phyloP scores from a whole-genome alignment of 2,113 vertebrate species.

The Rhinopomastus cyanomelas region DNA sequence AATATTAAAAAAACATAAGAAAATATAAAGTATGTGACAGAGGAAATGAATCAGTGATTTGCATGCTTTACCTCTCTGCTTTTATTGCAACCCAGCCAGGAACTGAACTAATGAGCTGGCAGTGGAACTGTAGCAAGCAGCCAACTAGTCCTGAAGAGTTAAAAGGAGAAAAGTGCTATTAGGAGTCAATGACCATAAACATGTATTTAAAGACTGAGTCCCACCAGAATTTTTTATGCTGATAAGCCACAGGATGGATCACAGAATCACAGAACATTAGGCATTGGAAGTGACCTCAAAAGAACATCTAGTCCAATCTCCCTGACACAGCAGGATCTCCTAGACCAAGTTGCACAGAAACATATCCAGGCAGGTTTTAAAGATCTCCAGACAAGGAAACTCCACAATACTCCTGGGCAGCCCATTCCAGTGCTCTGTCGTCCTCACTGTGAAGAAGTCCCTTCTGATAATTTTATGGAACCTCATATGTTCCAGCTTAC shows the following conservation, averaged over 20 bases:
- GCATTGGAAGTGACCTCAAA: too few species aligned
- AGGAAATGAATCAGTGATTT: background rate
- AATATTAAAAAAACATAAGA: background rate
- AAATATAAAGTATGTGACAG: background rate
- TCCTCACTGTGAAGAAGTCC: too few species aligned
- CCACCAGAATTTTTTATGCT: background rate
- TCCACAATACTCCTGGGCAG: too few species aligned
- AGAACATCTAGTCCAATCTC: too few species aligned
- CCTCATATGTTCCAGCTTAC: too few species aligned
- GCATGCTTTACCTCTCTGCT: background rate
- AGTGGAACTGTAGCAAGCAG: background rate
- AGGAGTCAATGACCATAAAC: background rate
- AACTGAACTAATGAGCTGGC: background rate
- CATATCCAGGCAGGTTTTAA: too few species aligned
- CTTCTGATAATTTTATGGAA: too few species aligned
- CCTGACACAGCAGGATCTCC: accelerated
- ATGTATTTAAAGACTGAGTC: background rate
- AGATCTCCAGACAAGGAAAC: too few species aligned
- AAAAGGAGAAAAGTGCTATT: background rate
- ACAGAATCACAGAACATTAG: too few species aligned
- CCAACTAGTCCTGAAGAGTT: background rate
- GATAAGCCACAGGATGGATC: background rate
- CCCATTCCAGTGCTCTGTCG: too few species aligned
- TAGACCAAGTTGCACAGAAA: too few species aligned
- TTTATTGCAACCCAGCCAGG: background rate